Percentiles rank a stretch among this genome's conserved stretches.
These are phyloP conservation scores for Agrotis clavis DNA, from an alignment of 2,888 invertebrate species.

Conservation along the genomic window DNA sequence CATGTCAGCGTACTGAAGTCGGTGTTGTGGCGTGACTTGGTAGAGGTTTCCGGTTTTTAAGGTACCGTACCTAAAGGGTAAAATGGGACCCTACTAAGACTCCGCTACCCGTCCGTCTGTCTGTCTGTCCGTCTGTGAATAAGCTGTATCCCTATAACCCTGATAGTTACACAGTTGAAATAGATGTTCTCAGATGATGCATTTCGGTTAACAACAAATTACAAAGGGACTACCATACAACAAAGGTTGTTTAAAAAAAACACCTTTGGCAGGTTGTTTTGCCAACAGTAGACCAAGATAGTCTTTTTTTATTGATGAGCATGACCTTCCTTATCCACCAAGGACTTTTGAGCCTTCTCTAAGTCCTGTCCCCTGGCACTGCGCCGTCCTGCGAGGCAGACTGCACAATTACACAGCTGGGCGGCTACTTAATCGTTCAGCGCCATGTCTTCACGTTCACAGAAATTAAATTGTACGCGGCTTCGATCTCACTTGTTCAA, in stretches of 20 bases:
- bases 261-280: too few species aligned
- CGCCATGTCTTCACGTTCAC: constrained; percentile 47
- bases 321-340: not conserved
- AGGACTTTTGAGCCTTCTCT: constrained; percentile 13
- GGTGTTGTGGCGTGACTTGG: not conserved
- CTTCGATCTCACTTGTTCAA: constrained; percentile 67
- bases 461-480: constrained; percentile 46
- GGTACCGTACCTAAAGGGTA: too few species aligned
- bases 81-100: too few species aligned
- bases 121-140: too few species aligned
- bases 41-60: not conserved
- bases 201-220: too few species aligned
- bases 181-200: too few species aligned
- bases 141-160: too few species aligned
- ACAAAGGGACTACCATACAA: too few species aligned
- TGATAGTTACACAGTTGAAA: too few species aligned
- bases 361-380: not conserved
- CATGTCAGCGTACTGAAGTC: too few species aligned
- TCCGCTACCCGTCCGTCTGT: too few species aligned
- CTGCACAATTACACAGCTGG: constrained; percentile 63
- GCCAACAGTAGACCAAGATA: not conserved
- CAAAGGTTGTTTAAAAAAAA: too few species aligned
- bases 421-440: constrained; percentile 56
- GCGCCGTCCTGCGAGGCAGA: constrained; percentile 19
- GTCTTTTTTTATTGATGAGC: not conserved